A percentile compares a stretch with the other conserved stretches of the same genome.
These are phyloP conservation scores for Psylliodes chrysocephalus DNA, from an alignment of 2,888 invertebrate species.

Conservation along the genomic window DNA sequence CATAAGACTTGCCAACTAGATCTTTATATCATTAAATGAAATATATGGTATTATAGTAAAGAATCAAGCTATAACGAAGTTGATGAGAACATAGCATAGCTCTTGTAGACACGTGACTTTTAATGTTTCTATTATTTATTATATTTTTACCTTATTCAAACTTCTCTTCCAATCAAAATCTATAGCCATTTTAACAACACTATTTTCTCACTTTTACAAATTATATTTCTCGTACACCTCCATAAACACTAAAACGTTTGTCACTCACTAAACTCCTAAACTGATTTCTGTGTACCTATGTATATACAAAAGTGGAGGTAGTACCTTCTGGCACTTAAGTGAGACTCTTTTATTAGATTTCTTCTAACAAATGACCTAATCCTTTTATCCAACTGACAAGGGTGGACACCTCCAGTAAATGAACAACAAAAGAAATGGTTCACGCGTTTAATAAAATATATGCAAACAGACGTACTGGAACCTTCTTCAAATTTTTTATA, in stretches of 20 bases:
- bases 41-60: too few species aligned
- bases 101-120: too few species aligned
- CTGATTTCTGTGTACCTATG: not conserved
- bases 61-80: too few species aligned
- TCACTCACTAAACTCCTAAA: too few species aligned
- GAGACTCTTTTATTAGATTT: constrained; percentile 22
- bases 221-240: not conserved
- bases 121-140: too few species aligned
- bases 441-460: not conserved
- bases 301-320: not conserved
- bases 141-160: not conserved
- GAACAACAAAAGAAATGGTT: constrained; percentile 20
- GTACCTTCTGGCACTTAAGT: constrained; percentile 21
- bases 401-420: constrained; percentile 30
- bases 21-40: too few species aligned
- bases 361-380: constrained; percentile 23
- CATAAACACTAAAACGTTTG: not conserved
- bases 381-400: constrained; percentile 31
- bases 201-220: not conserved
- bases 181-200: not conserved
- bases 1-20: too few species aligned
- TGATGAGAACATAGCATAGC: too few species aligned
- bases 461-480: too few species aligned
- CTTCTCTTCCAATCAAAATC: not conserved
- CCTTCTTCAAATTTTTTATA: too few species aligned